Conservation (phyloP, 2,888 invertebrate genomes). For the Tineola bisselliella region DNA sequence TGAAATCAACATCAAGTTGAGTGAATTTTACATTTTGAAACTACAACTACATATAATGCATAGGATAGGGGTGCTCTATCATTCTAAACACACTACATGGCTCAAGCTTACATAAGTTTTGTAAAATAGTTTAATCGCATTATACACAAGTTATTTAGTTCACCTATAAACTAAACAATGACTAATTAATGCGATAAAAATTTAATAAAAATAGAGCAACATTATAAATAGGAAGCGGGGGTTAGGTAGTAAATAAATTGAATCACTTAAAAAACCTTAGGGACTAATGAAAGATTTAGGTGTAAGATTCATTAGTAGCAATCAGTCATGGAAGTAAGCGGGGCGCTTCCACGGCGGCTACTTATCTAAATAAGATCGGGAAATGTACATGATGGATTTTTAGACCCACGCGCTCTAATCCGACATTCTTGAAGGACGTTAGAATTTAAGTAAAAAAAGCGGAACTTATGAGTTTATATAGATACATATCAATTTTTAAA, state of each 20-base stretch:
- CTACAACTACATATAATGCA: no score
- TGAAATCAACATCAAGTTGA: no score
- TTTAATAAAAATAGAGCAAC: not conserved
- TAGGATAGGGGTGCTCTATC: no score
- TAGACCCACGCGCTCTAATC: constrained; percentile 28
- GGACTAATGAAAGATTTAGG: constrained; percentile 31
- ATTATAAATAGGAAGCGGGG: not conserved
- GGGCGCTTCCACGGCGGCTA: constrained; percentile 49
- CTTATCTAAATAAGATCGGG: constrained; percentile 65
- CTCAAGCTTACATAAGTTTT: no score
- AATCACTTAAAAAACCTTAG: not conserved
- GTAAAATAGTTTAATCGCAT: no score
- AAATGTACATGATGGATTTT: constrained; percentile 58
- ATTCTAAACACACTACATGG: no score
- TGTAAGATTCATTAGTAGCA: constrained; percentile 57
- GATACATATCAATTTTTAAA: no score
- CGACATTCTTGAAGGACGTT: not conserved
- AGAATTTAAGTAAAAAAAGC: not conserved
- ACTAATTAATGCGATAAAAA: not conserved
- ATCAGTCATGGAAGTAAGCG: constrained; percentile 60
- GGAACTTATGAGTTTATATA: not conserved
- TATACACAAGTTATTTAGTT: no score
- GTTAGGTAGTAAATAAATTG: constrained; percentile 2
- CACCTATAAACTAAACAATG: no score
- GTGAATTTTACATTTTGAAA: no score